Percentiles rank a stretch among this genome's conserved stretches.
These are phyloP conservation scores for Synanthedon formicaeformis DNA, from an alignment of 2,888 invertebrate species.

Conservation along the genomic window DNA sequence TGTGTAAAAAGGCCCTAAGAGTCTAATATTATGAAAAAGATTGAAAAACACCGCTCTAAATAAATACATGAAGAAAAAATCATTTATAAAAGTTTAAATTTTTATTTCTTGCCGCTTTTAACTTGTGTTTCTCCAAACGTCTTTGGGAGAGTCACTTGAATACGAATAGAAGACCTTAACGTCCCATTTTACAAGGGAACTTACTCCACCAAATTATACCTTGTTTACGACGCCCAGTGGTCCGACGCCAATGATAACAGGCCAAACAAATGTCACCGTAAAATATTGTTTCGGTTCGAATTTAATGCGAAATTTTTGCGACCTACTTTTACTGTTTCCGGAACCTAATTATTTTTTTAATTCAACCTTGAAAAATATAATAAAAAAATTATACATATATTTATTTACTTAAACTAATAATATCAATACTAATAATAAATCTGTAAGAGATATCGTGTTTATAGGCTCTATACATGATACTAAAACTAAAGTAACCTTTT, in stretches of 20 bases:
- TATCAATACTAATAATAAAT: too few relatives aligned
- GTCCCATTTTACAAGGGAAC: conserved; percentile 9
- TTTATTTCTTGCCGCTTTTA: background rate
- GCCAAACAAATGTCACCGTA: background rate
- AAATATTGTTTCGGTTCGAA: background rate
- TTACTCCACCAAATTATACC: conserved; percentile 9
- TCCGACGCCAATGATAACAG: background rate
- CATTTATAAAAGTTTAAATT: background rate
- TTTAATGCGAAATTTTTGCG: background rate
- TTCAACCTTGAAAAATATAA: background rate
- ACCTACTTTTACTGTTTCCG: background rate
- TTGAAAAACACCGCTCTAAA: too few relatives aligned
- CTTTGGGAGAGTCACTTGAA: background rate
- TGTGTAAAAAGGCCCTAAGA: too few relatives aligned
- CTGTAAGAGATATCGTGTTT: too few relatives aligned
- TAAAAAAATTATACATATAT: too few relatives aligned
- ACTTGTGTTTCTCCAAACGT: background rate
- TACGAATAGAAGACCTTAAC: conserved; percentile 1
- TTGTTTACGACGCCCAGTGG: conserved; percentile 10
- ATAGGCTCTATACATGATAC: too few relatives aligned
- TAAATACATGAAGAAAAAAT: too few relatives aligned
- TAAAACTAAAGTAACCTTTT: too few relatives aligned
- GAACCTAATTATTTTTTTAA: background rate
- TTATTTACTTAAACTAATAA: too few relatives aligned
- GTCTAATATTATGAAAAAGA: too few relatives aligned